phyloP scores from a whole-genome alignment of 2,797 vertebrate species.

The Sternotherus odoratus region DNA sequence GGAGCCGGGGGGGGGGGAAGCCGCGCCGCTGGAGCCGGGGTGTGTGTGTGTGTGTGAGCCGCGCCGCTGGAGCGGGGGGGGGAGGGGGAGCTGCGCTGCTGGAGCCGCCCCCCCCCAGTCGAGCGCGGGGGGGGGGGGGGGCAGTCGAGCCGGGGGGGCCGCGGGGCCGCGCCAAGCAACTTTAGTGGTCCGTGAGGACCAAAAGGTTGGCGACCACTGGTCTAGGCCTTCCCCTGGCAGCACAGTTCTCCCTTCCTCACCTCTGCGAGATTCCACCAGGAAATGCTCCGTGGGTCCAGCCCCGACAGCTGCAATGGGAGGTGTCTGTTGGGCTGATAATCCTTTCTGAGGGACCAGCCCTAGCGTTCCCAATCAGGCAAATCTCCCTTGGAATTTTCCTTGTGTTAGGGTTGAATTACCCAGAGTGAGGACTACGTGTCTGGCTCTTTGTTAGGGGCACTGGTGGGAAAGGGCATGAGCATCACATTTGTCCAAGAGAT shows the following conservation, averaged over 20 bases:
- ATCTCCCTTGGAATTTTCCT: not conserved
- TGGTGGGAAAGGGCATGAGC: accelerated
- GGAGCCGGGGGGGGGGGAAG: no score
- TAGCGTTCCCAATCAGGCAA: not conserved
- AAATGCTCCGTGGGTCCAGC: not conserved
- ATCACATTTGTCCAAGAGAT: not conserved
- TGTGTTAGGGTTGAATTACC: not conserved
- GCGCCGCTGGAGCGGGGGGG: no score
- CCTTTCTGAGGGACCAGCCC: not conserved
- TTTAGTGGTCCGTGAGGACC: no score
- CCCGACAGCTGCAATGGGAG: not conserved
- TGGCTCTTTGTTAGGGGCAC: not conserved
- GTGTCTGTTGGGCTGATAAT: not conserved
- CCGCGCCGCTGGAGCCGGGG: no score
- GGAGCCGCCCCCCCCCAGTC: no score
- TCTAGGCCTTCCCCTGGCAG: not conserved
- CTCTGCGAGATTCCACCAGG: no score
- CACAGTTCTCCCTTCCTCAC: not conserved
- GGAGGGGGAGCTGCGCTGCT: no score
- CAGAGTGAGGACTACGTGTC: not conserved
- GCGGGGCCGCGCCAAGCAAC: no score
- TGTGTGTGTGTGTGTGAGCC: no score
- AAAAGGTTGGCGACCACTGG: no score
- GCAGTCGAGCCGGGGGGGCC: no score
- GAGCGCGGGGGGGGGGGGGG: no score